Evolutionary conservation across 2,113 vertebrate species (phyloP), one percentile per base, ranked within the genome.

Genomic region (Sprattus sprattus): DNA sequence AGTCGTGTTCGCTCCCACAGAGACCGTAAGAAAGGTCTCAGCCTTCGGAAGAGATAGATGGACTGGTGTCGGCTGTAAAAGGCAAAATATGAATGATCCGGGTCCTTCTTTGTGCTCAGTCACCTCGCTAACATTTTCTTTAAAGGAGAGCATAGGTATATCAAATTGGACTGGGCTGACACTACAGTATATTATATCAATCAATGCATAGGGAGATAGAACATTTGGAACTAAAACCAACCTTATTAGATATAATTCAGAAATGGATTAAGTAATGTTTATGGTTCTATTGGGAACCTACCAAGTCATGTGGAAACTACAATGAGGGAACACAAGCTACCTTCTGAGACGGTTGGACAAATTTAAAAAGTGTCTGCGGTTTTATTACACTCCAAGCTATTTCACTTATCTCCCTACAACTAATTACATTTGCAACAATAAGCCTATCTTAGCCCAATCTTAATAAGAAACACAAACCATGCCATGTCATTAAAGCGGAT

Each of bases 371-470:
- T 32, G 67, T 75, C 28, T 78, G 71, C 15, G 28, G 71, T 78
- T 78, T 67, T 67, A 67, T 67, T 67, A 67, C 28, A 39, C 71
- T 15, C 71, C 71, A 78, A 78, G 71, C 71, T 78, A 78, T 78
- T 78, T 32, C 71, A 39, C 71, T 78, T 78, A 78, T 78, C 71
- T 39, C 1, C 10, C 71, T 11, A 78, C 71, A 78, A 78, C 71
- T 78, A 78, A 78, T 78, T 78, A 78, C 71, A 78, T 78, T 78
- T 78, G 71, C 71, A 78, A 78, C 71, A 78, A 78, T 78, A 32
- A 78, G 71, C 32, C 71, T 78, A 78, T 78, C 71, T 28, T 28
- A 6, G 71, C 71, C 71, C 28, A 4, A 78, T 78, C 71, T 78
- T 78, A 78, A 78, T 78, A 78, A 78, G 71, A 78, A 78, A 78